phyloP scores from a whole-genome alignment of 2,113 vertebrate genomes.

The Gallinago jamesoni region DNA sequence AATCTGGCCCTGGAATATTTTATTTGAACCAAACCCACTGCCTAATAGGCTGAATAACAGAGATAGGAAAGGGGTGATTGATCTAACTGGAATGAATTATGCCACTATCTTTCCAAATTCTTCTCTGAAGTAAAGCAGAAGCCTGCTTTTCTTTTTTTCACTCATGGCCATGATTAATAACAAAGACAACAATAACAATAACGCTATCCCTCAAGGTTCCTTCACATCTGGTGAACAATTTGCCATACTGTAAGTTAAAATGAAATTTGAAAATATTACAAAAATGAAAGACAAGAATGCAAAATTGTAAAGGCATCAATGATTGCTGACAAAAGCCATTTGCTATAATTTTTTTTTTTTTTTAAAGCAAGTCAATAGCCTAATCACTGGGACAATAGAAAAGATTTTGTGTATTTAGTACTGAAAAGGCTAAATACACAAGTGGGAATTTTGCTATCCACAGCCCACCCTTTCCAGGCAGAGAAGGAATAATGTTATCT shows the following conservation, averaged over 20 bases:
- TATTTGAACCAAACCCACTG: slow-evolving; percentile 31
- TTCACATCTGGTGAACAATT: not conserved
- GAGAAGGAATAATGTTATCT: not conserved
- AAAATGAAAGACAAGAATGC: not conserved
- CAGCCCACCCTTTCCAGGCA: not conserved
- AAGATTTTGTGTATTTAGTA: not conserved
- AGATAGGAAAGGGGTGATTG: slow-evolving; percentile 8
- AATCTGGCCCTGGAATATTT: slow-evolving; percentile 4
- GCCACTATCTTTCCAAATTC: slow-evolving; percentile 35
- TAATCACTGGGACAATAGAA: not conserved
- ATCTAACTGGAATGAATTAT: slow-evolving; percentile 42
- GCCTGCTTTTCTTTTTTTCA: not conserved
- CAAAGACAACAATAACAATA: slow-evolving; percentile 17
- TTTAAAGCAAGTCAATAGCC: not conserved
- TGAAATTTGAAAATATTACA: not conserved
- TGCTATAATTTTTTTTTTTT: not conserved
- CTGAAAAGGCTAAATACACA: not conserved
- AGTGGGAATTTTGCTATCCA: not conserved
- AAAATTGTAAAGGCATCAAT: not conserved
- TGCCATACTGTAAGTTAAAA: not conserved
- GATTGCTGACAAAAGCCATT: not conserved
- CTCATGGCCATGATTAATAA: slow-evolving; percentile 44
- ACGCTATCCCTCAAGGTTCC: slow-evolving; percentile 14
- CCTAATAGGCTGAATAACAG: slow-evolving; percentile 54
- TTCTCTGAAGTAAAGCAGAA: slow-evolving; percentile 48